phyloP scores from a whole-genome alignment of 2,888 invertebrate genomes.

The Plebejus melissa region DNA sequence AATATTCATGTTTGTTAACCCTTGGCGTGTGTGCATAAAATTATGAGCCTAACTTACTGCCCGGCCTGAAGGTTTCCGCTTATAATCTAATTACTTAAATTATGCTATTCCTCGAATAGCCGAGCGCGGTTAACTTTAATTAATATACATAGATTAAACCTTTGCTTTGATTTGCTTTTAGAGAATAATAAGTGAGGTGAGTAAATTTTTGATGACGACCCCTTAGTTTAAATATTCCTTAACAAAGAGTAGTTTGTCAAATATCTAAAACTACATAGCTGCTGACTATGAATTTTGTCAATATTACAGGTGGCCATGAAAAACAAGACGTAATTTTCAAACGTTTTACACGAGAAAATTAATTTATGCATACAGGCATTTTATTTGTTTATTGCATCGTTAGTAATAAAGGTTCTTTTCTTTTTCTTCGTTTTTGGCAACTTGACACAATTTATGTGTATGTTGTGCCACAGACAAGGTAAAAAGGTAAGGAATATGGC shows the following conservation, averaged over 20 bases:
- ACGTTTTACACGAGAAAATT: too few relatives aligned
- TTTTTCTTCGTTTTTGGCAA: too few relatives aligned
- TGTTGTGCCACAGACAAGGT: too few relatives aligned
- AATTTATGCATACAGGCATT: too few relatives aligned
- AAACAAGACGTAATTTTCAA: too few relatives aligned
- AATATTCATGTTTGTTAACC: slow-evolving; percentile 33
- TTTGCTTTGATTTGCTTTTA: slow-evolving; percentile 29
- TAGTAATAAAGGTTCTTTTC: too few relatives aligned
- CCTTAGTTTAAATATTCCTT: neutral
- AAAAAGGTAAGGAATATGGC: too few relatives aligned
- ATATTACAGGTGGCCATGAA: too few relatives aligned
- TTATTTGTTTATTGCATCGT: too few relatives aligned
- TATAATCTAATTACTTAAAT: slow-evolving; percentile 31
- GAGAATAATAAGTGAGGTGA: slow-evolving; percentile 20
- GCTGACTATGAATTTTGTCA: too few relatives aligned
- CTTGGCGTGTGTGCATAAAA: slow-evolving; percentile 33
- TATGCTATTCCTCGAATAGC: slow-evolving; percentile 28
- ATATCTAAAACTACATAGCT: neutral
- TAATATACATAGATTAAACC: slow-evolving; percentile 28
- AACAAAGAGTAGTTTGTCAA: slow-evolving; percentile 8
- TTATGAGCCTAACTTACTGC: slow-evolving; percentile 33
- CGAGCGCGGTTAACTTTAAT: slow-evolving; percentile 27
- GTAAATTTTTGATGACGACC: slow-evolving; percentile 14
- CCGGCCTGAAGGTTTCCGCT: slow-evolving; percentile 25
- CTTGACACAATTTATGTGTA: too few relatives aligned